phyloP scores from a whole-genome alignment of 92 coral and sea anemone genomes.

The Desmophyllum pertusum region DNA sequence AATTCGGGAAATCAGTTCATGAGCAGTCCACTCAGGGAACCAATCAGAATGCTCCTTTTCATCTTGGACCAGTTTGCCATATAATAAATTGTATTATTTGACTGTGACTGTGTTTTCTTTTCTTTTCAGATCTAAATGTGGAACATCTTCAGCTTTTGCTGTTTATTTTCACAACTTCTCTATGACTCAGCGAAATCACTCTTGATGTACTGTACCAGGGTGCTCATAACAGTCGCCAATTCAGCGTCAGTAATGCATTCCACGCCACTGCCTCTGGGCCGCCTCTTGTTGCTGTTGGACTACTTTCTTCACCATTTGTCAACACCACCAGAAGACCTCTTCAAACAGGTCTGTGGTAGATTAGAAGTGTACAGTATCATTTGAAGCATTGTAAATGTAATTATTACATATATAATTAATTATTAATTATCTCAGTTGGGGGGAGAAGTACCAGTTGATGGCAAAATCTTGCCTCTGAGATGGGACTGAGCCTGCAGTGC shows the following conservation, averaged over 20 bases:
- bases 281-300: constrained; percentile 79
- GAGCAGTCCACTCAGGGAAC: no score
- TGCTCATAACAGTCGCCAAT: constrained; percentile 64
- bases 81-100: not conserved
- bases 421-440: no score
- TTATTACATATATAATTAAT: no score
- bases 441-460: no score
- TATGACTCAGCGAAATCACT: constrained; percentile 70
- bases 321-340: constrained; percentile 84
- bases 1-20: no score
- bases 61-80: no score
- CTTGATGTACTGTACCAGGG: constrained; percentile 66
- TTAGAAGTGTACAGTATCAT: no score
- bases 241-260: constrained; percentile 47
- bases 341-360: constrained; percentile 79
- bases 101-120: not conserved
- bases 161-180: constrained; percentile 91
- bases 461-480: no score
- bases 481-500: no score
- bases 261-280: constrained; percentile 64
- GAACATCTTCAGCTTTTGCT: constrained; percentile 93
- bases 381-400: no score
- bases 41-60: no score
- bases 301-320: constrained; percentile 90
- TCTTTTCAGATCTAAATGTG: constrained; percentile 84